Percentiles rank a stretch among this genome's conserved stretches.
These are phyloP conservation scores for Xanthia togata DNA, from an alignment of 2,888 invertebrate species.

Conservation along the genomic window DNA sequence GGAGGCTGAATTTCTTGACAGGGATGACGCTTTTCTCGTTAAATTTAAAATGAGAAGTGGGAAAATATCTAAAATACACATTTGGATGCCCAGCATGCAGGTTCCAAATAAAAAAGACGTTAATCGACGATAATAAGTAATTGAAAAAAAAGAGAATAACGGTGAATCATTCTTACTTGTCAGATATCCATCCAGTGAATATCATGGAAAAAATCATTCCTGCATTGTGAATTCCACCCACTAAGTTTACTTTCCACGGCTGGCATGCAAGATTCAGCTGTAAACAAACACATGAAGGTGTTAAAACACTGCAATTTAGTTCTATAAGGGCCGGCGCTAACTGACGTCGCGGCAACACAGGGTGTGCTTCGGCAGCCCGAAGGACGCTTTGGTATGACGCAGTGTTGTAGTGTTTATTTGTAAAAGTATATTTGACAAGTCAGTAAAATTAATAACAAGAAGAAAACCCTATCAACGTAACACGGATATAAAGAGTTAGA, in stretches of 20 bases:
- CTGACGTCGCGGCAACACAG: too few relatives aligned
- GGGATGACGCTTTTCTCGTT: neutral
- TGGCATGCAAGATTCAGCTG: conserved; percentile 84
- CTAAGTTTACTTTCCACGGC: conserved; percentile 88
- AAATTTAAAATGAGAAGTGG: neutral
- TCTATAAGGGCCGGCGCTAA: neutral
- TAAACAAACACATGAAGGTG: conserved; percentile 59
- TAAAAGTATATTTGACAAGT: too few relatives aligned
- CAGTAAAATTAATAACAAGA: too few relatives aligned
- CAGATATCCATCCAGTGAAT: conserved; percentile 91
- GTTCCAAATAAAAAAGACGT: too few relatives aligned
- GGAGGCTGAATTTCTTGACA: neutral
- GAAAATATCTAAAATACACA: neutral
- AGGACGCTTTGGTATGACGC: too few relatives aligned
- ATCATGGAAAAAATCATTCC: conserved; percentile 92
- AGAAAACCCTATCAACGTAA: too few relatives aligned
- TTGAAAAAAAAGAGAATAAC: neutral
- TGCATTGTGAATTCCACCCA: conserved; percentile 91
- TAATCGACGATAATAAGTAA: too few relatives aligned
- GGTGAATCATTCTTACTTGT: conserved; percentile 80
- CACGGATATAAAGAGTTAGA: too few relatives aligned
- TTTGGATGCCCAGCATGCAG: neutral
- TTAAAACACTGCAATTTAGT: conserved; percentile 30
- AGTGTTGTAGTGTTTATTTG: too few relatives aligned
- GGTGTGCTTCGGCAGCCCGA: too few relatives aligned